Base-by-base conservation (phyloP, 2,888 invertebrate genomes). In the Synanthedon formicaeformis region DNA sequence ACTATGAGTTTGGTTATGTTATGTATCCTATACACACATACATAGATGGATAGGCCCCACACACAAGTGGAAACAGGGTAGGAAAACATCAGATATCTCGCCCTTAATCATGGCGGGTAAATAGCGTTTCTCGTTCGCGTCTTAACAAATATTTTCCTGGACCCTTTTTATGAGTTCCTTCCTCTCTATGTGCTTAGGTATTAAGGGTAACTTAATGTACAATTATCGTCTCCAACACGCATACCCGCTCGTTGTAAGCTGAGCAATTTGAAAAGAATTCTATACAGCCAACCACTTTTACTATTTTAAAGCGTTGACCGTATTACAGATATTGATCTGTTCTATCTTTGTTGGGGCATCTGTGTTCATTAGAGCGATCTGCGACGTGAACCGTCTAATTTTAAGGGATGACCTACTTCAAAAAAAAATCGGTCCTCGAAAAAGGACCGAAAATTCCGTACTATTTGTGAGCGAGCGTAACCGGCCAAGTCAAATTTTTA, bases 331-430 rank as follows among this genome's bases (percentile, higher is more conserved):
- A 78, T 78, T 69, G 78, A 78, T 78, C 73, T 64, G 68, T 55
- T 62, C 75, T 74, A 75, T 73, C 69, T 78, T 74, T 73, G 72
- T 72, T 56, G 61, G 64, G 58, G 59, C 59, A 64, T 64, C 34
- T 34, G 65, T 65, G 71, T 65, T 75, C 63, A 75, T 71, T 66
- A 72, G 70, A 59, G 64, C 55, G 60, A 66, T 63, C 57, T 60
- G 56, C 58, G 34, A 34, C 57, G 60, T 61, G 60, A 61, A 61
- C 66, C 67, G 67, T 67, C 75, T 81, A 76, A 81, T 81, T 81
- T 79, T 78, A 72, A 77, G 73, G 74, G 72, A 71, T 76, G 82
- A 78, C 77, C 81, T 72, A 75, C 69, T 78, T 79, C 64, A 74
- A 78, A 81, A 23, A 18, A 23, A 76, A 75, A 66, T 68, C 70